phyloP scores from a whole-genome alignment of 1,140 invertebrate genomes.

The Caerostris darwini region DNA sequence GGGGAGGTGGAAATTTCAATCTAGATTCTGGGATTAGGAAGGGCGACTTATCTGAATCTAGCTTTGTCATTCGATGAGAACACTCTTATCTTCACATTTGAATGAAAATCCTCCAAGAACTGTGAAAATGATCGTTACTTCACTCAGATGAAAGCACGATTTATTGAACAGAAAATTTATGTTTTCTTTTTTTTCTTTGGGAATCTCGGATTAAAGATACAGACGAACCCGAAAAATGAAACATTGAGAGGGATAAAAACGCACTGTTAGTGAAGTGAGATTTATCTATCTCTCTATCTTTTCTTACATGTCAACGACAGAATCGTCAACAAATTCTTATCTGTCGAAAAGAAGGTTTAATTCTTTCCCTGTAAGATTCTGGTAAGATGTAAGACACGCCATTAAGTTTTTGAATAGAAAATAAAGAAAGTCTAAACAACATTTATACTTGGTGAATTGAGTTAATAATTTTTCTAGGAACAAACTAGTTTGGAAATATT shows the following conservation, averaged over 20 bases:
- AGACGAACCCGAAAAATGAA: not conserved
- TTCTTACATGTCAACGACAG: not conserved
- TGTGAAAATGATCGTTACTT: not conserved
- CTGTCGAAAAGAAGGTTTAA: not conserved
- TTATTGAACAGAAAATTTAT: not conserved
- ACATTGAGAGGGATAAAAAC: not conserved
- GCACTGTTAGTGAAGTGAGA: not conserved
- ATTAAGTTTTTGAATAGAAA: not conserved
- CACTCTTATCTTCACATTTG: conserved; percentile 11
- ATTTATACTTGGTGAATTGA: not conserved
- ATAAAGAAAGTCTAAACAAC: not conserved
- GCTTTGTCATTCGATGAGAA: not conserved
- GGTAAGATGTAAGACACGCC: not conserved
- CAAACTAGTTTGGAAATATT: not conserved
- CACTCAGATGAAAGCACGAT: not conserved
- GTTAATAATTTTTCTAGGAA: not conserved
- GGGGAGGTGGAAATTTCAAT: conserved; percentile 34
- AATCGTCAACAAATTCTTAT: not conserved
- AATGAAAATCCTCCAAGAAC: conserved; percentile 2
- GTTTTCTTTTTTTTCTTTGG: not conserved
- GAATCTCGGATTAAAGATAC: not conserved
- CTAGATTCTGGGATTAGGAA: conserved; percentile 24
- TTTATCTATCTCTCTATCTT: not conserved
- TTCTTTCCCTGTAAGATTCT: not conserved
- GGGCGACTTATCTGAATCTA: not conserved